Percentiles rank a stretch among this genome's conserved stretches.
Conservation (phyloP, 2,113 vertebrate genomes). For the Chiloscyllium plagiosum region DNA sequence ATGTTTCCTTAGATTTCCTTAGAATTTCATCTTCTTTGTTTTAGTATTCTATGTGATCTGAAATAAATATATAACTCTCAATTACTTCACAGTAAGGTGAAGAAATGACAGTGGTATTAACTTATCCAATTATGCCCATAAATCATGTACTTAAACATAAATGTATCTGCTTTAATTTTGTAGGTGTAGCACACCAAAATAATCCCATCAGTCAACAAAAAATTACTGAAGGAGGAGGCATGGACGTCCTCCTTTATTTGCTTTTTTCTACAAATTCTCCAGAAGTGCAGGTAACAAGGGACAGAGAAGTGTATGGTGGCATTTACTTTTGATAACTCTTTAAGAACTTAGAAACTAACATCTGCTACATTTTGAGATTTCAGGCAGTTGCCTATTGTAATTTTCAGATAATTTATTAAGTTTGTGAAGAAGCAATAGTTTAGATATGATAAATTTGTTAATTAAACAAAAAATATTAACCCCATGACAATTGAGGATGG, state of each 20-base stretch:
- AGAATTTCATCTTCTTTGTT: not conserved
- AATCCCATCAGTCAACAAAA: slow-evolving; percentile 56
- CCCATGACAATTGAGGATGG: no score
- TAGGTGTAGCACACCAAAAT: slow-evolving; percentile 60
- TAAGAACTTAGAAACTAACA: not conserved
- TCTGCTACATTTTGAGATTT: no score
- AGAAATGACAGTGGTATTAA: not conserved
- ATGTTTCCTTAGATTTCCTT: not conserved
- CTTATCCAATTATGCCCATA: not conserved
- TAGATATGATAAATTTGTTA: no score
- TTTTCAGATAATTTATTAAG: no score
- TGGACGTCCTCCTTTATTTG: slow-evolving; percentile 57
- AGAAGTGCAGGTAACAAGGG: slow-evolving; percentile 54
- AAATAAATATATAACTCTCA: not conserved
- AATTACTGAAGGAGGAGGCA: slow-evolving; percentile 57
- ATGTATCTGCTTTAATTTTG: slow-evolving; percentile 35
- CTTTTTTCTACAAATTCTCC: slow-evolving; percentile 52
- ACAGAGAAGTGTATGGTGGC: not conserved
- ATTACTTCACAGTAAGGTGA: not conserved
- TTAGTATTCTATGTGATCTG: not conserved
- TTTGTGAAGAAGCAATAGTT: no score
- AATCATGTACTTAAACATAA: not conserved
- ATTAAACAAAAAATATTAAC: no score
- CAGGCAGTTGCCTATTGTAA: no score
- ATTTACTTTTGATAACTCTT: not conserved